Conservation (phyloP, 23 tunicate species). For the Phallusia fumigata region DNA sequence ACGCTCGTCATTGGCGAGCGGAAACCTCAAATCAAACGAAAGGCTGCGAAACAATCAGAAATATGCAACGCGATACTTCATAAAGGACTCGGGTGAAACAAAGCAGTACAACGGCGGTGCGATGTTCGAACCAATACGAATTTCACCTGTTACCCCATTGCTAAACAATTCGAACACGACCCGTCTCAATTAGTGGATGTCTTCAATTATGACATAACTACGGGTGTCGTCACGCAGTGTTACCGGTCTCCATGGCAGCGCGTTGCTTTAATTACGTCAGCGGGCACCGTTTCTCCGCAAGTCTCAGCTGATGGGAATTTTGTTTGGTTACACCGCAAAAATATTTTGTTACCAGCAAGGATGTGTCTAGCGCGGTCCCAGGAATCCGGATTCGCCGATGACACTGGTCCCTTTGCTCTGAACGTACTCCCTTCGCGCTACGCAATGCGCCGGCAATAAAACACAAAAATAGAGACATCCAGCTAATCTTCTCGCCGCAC, state of each 20-base stretch:
- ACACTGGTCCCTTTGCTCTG: neutral
- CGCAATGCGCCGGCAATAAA: neutral
- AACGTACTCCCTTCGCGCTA: neutral
- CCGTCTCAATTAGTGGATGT: neutral
- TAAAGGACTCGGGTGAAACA: neutral
- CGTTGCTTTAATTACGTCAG: neutral
- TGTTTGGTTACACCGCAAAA: neutral
- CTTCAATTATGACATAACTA: neutral
- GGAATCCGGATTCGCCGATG: neutral
- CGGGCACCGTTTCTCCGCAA: neutral
- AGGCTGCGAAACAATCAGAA: constrained; percentile 11
- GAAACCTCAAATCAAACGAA: neutral
- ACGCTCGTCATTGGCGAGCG: neutral
- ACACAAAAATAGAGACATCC: neutral
- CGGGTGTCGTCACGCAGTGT: neutral
- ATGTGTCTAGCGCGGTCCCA: neutral
- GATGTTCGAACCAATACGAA: neutral
- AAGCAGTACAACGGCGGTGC: neutral
- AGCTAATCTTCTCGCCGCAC: neutral
- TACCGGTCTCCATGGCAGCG: neutral
- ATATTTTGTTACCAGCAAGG: neutral
- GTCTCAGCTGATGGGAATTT: neutral
- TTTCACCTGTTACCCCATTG: neutral
- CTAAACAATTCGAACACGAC: neutral
- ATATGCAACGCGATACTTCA: constrained; percentile 8